A percentile compares a stretch with the other conserved stretches of the same genome.
Conservation (phyloP, 2,888 invertebrate genomes). For the Pterostichus madidus region DNA sequence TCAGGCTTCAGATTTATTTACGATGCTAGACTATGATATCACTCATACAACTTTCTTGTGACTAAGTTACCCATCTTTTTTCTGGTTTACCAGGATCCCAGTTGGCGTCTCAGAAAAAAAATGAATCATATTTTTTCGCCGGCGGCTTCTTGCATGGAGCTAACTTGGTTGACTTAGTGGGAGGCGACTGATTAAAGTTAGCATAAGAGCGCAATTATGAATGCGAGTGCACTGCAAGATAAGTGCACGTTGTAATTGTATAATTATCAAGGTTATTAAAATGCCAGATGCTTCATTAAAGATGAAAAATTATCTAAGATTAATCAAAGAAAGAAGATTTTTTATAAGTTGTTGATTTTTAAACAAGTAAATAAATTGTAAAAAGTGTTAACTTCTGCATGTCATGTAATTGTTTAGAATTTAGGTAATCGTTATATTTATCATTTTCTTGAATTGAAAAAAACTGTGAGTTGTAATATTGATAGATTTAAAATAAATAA, state of each 20-base stretch:
- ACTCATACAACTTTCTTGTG: conserved; percentile 54
- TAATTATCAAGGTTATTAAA: conserved; percentile 62
- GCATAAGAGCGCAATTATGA: conserved; percentile 43
- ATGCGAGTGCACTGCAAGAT: conserved; percentile 31
- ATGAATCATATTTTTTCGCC: conserved; percentile 51
- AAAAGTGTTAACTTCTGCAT: not conserved
- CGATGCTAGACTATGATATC: conserved; percentile 49
- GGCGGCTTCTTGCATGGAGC: conserved; percentile 1
- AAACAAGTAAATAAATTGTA: not conserved
- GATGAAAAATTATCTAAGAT: not conserved
- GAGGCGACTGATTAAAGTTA: conserved; percentile 24
- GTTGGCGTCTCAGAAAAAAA: conserved; percentile 51
- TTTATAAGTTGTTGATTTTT: conserved; percentile 12
- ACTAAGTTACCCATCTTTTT: conserved; percentile 41
- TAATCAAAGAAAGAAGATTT: not conserved
- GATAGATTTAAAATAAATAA: too few relatives aligned
- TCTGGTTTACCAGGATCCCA: conserved; percentile 50
- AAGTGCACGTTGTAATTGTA: conserved; percentile 47
- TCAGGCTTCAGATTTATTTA: conserved; percentile 48
- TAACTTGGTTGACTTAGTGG: conserved; percentile 21
- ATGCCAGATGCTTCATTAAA: conserved; percentile 41
- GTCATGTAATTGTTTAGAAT: not conserved
- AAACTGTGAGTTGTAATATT: too few relatives aligned
- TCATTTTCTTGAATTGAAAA: not conserved
- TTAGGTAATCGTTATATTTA: conserved; percentile 8